Base-by-base conservation (phyloP, 1,140 invertebrate genomes). In the Trichonephila clavata region DNA sequence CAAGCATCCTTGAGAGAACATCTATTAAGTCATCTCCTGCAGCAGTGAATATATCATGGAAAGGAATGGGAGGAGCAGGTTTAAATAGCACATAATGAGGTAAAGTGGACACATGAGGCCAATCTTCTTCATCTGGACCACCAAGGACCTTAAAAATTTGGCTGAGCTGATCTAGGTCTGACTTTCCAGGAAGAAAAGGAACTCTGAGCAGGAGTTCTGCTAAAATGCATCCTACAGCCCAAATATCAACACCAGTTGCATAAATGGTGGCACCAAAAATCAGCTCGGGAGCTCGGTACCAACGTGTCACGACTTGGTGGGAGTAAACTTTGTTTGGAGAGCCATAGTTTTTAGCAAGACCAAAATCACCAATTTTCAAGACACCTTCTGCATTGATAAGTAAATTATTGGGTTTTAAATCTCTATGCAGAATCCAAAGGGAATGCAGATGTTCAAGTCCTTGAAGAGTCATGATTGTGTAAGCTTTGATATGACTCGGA, bases 341-440 rank as follows among this genome's bases (percentile, higher is more conserved):
- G 6, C 99, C 99, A 97, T 97, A 99, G 95, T 98, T 98, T 95
- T 99, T 99, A 1, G 99, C 99, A 90, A 99, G 96, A 95, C 99
- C 99, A 97, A 99, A 99, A 97, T 99, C 99, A 94, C 98, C 99
- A 95, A 99, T 98, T 96, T 99, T 99, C 0, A 99, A 96, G 21
- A 99, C 96, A 5, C 99, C 99, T 95, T 98, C 97, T 84, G 97
- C 97, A 96, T 99, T 99, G 10, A 99, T 98, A 5, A 99, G 96
- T 94, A 99, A 97, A 97, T 99, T 99, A 95, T 99, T 99, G 16
- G 99, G 99, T 96, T 99, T 99, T 92, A 99, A 97, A 97, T 99
- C 99, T 95, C 99, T 97, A 95, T 99, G 99, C 43, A 99, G 96
- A 95, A 99, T 99, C 98, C 99, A 99, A 95, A 99, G 98, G 65